Evolutionary conservation across 2,113 vertebrate genomes (phyloP).

Genomic region (Rhizomys pruinosus): DNA sequence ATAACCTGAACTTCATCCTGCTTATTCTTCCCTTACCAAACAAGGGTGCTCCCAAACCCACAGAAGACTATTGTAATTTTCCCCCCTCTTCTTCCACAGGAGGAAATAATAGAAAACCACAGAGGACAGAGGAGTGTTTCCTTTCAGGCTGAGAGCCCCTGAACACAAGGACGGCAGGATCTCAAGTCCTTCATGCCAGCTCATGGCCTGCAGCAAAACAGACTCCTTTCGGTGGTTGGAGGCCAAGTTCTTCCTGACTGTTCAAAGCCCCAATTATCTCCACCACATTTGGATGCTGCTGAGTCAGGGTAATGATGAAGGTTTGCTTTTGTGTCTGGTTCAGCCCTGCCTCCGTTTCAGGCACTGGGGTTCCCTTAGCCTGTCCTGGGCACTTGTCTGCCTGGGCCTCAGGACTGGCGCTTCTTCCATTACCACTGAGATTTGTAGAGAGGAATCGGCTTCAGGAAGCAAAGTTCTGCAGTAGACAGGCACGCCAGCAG

Average conservation of each 20-base stretch:
- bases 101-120: slow-evolving; percentile 48
- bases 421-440: not conserved
- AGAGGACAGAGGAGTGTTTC: slow-evolving; percentile 45
- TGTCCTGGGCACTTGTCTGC: not conserved
- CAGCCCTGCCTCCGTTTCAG: not conserved
- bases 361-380: not conserved
- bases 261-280: slow-evolving; percentile 44
- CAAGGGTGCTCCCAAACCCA: slow-evolving; percentile 36
- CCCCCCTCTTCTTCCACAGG: not conserved
- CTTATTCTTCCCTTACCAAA: slow-evolving; percentile 10
- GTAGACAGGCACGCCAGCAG: not conserved
- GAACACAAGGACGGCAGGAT: not conserved
- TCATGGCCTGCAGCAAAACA: not conserved
- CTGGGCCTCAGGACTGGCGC: rapidly evolving
- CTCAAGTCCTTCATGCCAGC: not conserved
- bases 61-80: slow-evolving; percentile 13
- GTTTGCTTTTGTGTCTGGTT: not conserved
- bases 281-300: not conserved
- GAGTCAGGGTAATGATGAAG: slow-evolving; percentile 20
- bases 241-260: not conserved
- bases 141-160: not conserved
- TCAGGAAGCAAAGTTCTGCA: no score
- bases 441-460: not conserved
- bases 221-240: not conserved
- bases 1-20: slow-evolving; percentile 9